Conservation (phyloP, 2,797 vertebrate species). For the Miopithecus talapoin region DNA sequence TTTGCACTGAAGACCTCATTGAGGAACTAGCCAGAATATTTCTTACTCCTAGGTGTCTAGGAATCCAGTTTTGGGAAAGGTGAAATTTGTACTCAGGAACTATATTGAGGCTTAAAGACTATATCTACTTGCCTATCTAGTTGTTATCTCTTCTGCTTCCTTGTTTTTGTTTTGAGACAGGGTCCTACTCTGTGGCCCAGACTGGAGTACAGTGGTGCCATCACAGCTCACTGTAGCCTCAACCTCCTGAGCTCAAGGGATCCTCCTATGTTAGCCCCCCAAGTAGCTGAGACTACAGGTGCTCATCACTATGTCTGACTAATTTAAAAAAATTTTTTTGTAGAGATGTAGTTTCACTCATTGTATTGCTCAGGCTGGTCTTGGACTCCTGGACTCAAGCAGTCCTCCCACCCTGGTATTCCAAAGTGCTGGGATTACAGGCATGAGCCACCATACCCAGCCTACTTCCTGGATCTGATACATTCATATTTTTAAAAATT, state of each 20-base stretch:
- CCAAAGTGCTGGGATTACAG: not conserved
- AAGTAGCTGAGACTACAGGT: not conserved
- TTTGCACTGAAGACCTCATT: not conserved
- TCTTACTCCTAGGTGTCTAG: not conserved
- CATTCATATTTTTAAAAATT: not conserved
- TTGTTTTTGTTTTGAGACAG: not conserved
- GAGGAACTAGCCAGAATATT: slow-evolving; percentile 37
- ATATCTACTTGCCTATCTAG: not conserved
- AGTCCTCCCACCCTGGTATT: not conserved
- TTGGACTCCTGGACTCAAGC: not conserved
- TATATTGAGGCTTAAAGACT: not conserved
- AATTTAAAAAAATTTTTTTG: not conserved
- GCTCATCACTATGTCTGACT: not conserved
- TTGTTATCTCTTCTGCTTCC: not conserved
- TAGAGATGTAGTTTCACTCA: not conserved
- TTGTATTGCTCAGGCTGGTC: not conserved
- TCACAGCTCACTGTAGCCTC: not conserved
- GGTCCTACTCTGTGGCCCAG: not conserved
- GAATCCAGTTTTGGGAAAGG: slow-evolving; percentile 13
- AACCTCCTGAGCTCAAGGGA: not conserved
- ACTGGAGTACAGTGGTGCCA: not conserved
- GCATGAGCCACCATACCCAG: not conserved
- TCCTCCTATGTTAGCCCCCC: not conserved
- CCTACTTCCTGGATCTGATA: not conserved
- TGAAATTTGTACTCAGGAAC: not conserved